phyloP scores from a whole-genome alignment of 2,888 invertebrate species.

The Nebria salina region DNA sequence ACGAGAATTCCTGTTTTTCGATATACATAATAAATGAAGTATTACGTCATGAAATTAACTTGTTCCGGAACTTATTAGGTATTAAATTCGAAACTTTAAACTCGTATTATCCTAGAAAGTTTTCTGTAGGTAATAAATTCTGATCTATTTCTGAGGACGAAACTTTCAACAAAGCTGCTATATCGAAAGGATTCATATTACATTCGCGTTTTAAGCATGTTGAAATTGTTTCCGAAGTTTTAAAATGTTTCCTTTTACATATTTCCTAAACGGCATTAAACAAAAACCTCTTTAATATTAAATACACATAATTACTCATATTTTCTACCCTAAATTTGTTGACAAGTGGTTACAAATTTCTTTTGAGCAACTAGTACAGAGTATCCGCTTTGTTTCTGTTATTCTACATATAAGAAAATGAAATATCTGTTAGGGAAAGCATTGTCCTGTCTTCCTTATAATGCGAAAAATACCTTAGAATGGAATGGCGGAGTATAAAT shows the following conservation, averaged over 20 bases:
- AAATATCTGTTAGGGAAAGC: too few species aligned
- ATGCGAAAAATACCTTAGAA: too few species aligned
- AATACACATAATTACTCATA: too few species aligned
- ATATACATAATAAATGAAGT: conserved; percentile 1
- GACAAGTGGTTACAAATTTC: too few species aligned
- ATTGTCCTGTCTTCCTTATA: too few species aligned
- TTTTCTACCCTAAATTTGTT: too few species aligned
- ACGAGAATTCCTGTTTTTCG: neutral
- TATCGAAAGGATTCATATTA: neutral
- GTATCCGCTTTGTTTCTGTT: too few species aligned
- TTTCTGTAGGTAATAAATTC: neutral
- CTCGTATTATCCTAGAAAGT: neutral
- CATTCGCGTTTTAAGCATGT: neutral
- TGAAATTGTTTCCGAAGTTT: neutral
- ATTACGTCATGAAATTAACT: neutral
- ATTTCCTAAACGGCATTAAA: neutral
- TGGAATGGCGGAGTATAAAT: too few species aligned
- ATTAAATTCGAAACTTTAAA: neutral
- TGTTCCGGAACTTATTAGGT: neutral
- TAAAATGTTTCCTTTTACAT: neutral
- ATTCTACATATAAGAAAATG: too few species aligned
- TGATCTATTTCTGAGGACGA: neutral
- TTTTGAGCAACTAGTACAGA: too few species aligned
- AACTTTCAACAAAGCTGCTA: neutral
- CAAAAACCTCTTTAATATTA: neutral